Conservation (phyloP, 2,888 invertebrate genomes). For the Drosophila ezoana region DNA sequence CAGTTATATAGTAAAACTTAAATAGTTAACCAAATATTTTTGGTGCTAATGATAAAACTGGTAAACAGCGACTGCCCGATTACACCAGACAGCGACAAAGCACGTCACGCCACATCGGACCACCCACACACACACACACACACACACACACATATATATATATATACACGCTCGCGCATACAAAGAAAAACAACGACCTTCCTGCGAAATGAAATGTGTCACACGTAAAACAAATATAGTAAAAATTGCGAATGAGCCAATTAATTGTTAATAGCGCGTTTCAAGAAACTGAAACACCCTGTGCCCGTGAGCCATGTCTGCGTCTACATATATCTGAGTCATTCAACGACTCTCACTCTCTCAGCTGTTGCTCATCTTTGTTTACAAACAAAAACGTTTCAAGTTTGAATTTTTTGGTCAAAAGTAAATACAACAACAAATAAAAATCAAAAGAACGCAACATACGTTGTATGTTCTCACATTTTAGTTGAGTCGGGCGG, state of each 20-base stretch:
- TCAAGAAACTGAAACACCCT: slow-evolving; percentile 32
- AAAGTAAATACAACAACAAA: slow-evolving; percentile 7
- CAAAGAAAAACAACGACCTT: slow-evolving; percentile 36
- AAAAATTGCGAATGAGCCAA: slow-evolving; percentile 10
- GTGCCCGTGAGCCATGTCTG: slow-evolving; percentile 17
- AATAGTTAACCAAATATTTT: slow-evolving; percentile 40
- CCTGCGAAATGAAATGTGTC: slow-evolving; percentile 52
- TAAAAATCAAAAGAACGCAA: not conserved
- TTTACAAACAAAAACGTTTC: slow-evolving; percentile 68
- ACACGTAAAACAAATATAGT: slow-evolving; percentile 38
- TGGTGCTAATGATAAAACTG: slow-evolving; percentile 37
- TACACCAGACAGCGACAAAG: slow-evolving; percentile 17
- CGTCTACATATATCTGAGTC: slow-evolving; percentile 33
- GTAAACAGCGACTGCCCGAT: slow-evolving; percentile 17
- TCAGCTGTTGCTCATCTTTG: slow-evolving; percentile 58
- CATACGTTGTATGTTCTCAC: slow-evolving; percentile 1
- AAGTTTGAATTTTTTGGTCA: slow-evolving; percentile 9
- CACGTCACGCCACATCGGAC: slow-evolving; percentile 22
- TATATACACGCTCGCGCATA: not conserved
- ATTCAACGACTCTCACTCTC: slow-evolving; percentile 14
- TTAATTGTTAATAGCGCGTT: slow-evolving; percentile 25
- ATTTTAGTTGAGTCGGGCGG: slow-evolving; percentile 16
- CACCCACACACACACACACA: slow-evolving; percentile 5
- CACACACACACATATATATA: not conserved
- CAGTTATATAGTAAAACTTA: slow-evolving; percentile 45